Base-by-base conservation (phyloP, 2,797 vertebrate genomes). In the Characodon lateralis region DNA sequence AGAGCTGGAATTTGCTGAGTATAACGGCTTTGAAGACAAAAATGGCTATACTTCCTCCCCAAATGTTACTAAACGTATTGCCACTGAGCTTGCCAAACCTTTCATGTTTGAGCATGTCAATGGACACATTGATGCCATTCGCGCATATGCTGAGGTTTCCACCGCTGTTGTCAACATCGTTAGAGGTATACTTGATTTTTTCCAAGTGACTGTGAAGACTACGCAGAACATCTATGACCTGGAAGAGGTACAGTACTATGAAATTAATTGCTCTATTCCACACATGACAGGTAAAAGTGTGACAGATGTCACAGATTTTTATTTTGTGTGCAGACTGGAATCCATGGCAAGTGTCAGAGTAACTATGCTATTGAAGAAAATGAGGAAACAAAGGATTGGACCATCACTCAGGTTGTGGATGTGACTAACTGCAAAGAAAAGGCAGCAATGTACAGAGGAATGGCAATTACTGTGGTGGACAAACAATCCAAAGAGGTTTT, bases 281-380 rank as follows among this genome's bases (percentile, higher is more conserved):
- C 26, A 31, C 24, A 55, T 35, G 12, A 26, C 53, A 41, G 14
- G 16, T 24, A 28, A 58, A n/a, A 59, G 41, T 46, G 5, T n/a
- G 5, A 59, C 7, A 10, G 31, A 73, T 13, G 13, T 6, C 0
- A n/a, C 2, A 56, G 68, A 10, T 13, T 75, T 59, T 35, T 0
- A 55, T 71, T 76, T 6, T 75, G 24, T 84, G 75, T 90, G 20
- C 71, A 97, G 96, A 31, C 83, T 86, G 92, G 96, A 76, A 95
- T 96, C 83, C 96, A 95, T 59, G 96, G 96, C 58, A 81, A 95
- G 81, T 98, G 96, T 87, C 94, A 95, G 26, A 96, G 95, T 18
- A 93, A 81, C 83, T 98, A 97, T 0, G 63, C 89, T 6, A 78
- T 93, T 72, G 95, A 96, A 68, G 94, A 96, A 66, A 90, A 96